Conservation (phyloP, 2,797 vertebrate genomes). For the Eurystomus glaucurus region DNA sequence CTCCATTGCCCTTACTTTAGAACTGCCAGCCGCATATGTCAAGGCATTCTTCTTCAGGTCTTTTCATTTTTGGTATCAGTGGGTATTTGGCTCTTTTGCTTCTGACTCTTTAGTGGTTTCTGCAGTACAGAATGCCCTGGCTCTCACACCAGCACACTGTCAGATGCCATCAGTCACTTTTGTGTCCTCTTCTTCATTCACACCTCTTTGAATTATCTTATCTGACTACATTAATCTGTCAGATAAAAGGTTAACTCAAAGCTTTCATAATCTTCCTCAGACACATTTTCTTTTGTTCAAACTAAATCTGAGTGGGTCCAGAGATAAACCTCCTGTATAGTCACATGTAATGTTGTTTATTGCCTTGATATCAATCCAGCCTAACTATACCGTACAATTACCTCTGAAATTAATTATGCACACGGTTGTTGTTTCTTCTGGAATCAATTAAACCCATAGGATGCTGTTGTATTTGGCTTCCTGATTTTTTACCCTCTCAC, state of each 20-base stretch:
- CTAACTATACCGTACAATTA: neutral
- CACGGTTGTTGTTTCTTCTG: neutral
- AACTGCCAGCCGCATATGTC: neutral
- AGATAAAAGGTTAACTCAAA: constrained; percentile 24
- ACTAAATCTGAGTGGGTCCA: neutral
- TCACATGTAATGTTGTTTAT: neutral
- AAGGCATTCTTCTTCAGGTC: neutral
- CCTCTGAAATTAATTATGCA: neutral
- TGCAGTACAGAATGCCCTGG: neutral
- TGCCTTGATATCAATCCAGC: neutral
- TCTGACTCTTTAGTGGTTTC: neutral
- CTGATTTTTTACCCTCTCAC: neutral
- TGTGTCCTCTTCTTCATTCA: constrained; percentile 17
- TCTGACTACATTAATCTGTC: constrained; percentile 26
- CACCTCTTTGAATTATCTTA: neutral
- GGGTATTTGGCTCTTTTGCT: neutral
- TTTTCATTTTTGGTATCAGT: neutral
- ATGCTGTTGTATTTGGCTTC: neutral
- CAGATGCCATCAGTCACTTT: neutral
- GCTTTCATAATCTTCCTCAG: neutral
- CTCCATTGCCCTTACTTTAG: neutral
- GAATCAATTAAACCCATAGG: neutral
- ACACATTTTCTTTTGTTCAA: neutral
- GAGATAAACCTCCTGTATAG: neutral
- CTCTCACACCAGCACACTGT: neutral